A percentile compares a stretch with the other conserved stretches of the same genome.
Conservation (phyloP, 2,888 invertebrate genomes). For the Drosophila barbarae region DNA sequence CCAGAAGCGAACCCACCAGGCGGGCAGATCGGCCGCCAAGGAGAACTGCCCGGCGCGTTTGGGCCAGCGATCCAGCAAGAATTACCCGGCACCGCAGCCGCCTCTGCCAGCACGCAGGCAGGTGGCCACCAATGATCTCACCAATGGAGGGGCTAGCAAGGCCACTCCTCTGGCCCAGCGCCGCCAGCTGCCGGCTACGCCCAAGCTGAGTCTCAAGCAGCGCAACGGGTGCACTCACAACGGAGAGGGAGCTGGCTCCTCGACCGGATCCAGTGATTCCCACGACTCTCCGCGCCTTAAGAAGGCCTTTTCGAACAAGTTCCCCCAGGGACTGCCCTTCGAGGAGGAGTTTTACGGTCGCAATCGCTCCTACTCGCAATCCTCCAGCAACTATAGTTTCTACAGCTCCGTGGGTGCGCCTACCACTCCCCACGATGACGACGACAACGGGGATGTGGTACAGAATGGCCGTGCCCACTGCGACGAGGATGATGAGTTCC, state of each 20-base stretch:
- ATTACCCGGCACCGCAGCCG: constrained; percentile 71
- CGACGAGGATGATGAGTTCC: constrained; percentile 76
- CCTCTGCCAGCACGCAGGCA: constrained; percentile 51
- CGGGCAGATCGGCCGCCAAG: constrained; percentile 67
- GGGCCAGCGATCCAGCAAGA: constrained; percentile 63
- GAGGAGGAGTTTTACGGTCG: constrained; percentile 79
- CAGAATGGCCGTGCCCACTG: constrained; percentile 44
- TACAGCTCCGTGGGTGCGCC: constrained; percentile 76
- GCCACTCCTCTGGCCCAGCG: constrained; percentile 55
- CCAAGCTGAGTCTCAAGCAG: constrained; percentile 55
- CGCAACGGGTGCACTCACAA: constrained; percentile 22
- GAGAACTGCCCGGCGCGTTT: constrained; percentile 74
- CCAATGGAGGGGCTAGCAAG: constrained; percentile 45
- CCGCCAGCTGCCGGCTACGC: constrained; percentile 61
- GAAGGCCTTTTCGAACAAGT: constrained; percentile 79
- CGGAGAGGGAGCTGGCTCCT: constrained; percentile 62
- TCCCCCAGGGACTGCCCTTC: constrained; percentile 79
- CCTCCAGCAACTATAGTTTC: constrained; percentile 79
- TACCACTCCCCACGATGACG: constrained; percentile 57
- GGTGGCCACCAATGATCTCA: constrained; percentile 67
- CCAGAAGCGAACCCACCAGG: constrained; percentile 78
- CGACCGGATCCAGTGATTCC: constrained; percentile 75
- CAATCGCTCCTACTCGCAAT: constrained; percentile 78
- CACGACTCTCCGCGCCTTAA: constrained; percentile 77
- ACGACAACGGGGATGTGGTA: constrained; percentile 45